Base-by-base conservation (phyloP, 2,797 vertebrate genomes). In the Remorina albescens region DNA sequence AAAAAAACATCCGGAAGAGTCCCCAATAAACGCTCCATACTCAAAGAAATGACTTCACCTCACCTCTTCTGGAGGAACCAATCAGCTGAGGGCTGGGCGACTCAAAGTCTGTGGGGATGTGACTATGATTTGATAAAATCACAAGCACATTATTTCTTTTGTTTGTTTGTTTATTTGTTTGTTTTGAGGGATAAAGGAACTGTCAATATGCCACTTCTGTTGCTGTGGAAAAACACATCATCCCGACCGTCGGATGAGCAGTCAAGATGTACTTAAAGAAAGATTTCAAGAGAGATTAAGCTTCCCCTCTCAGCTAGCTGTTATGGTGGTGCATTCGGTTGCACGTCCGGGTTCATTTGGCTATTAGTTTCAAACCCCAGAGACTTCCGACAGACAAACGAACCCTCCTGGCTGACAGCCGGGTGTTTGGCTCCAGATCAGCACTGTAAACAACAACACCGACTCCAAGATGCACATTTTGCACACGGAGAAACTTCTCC, bases 341-440 rank as follows among this genome's bases (percentile, higher is more conserved):
- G 47, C 42, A 32, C 16, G 55, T 71, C 67, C 41, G 73, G 39
- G 47, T 83, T 86, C 69, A 80, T 90, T 88, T 88, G 78, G 61
- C 71, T 83, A 32, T 66, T 32, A 81, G 65, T 83, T 84, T 73
- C 51, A 50, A 81, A 54, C 70, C 74, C 41, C 59, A 34, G 67
- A 72, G 87, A 79, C 72, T 71, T 36, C 12, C 7, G 32, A 72
- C 85, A 78, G 86, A 83, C 88, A 92, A 92, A 88, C 90, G 86
- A 82, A 83, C 78, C 81, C 46, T 56, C 10, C 32, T 87, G 92
- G 92, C 77, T 85, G 87, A 89, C 91, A 89, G 83, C 67, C 42
- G 42, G 57, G 53, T 55, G 6, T 79, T 74, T 80, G 84, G 89
- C 80, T 77, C 50, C 12, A 8, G 67, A 80, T 12, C 78, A 75